phyloP scores from a whole-genome alignment of 2,113 vertebrate genomes.

The Myrmecophaga tridactyla region DNA sequence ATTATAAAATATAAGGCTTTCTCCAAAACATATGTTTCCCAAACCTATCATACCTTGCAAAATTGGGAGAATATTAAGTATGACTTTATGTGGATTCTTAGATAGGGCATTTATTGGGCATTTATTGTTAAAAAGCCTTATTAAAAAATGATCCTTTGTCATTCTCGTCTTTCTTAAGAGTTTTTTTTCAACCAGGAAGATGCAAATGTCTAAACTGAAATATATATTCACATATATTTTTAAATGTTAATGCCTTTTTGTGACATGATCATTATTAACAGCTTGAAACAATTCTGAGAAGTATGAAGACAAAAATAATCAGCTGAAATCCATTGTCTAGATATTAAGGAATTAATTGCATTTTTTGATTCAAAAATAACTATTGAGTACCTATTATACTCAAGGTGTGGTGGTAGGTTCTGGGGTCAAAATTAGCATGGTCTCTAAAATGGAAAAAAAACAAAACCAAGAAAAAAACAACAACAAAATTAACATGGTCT shows the following conservation, averaged over 20 bases:
- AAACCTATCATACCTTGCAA: background rate
- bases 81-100: background rate
- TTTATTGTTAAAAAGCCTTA: background rate
- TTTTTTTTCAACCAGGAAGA: background rate
- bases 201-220: background rate
- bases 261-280: background rate
- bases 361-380: background rate
- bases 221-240: background rate
- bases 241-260: background rate
- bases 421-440: background rate
- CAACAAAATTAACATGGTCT: background rate
- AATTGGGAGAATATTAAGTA: background rate
- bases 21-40: background rate
- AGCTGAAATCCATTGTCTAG: background rate
- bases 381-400: background rate
- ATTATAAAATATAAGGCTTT: background rate
- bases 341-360: background rate
- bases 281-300: constrained; percentile 25
- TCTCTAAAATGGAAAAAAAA: too few species aligned
- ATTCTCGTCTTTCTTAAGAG: background rate
- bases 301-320: background rate
- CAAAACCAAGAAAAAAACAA: too few species aligned
- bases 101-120: background rate
- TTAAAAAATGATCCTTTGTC: background rate
- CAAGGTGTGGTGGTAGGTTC: background rate